Evolutionary conservation across 2,888 invertebrate species (phyloP).

Genomic region (Andrena minutula): DNA sequence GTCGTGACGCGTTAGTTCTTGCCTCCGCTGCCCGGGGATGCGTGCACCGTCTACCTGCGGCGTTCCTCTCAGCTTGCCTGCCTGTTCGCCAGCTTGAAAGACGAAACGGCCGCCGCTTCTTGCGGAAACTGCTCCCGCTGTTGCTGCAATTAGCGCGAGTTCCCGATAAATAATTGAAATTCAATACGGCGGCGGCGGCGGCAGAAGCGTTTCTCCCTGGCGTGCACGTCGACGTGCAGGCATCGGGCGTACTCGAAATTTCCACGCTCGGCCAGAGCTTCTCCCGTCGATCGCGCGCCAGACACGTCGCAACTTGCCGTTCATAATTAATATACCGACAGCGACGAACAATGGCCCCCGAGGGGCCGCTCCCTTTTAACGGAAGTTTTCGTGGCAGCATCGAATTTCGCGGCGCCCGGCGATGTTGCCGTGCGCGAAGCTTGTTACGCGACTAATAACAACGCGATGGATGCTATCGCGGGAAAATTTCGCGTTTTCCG

Average conservation of each 20-base stretch:
- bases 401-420: conserved; percentile 71
- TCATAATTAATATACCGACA: conserved; percentile 69
- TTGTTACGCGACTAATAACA: conserved; percentile 38
- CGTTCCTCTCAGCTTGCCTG: conserved; percentile 20
- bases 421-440: not conserved
- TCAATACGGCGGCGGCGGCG: conserved; percentile 68
- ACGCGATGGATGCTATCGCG: conserved; percentile 23
- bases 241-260: conserved; percentile 44
- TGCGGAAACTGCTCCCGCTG: conserved; percentile 61
- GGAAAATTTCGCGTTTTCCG: conserved; percentile 36
- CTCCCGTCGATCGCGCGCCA: conserved; percentile 13
- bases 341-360: conserved; percentile 39
- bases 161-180: conserved; percentile 81
- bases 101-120: conserved; percentile 62
- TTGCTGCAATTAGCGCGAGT: conserved; percentile 71
- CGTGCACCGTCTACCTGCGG: conserved; percentile 50
- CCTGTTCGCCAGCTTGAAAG: conserved; percentile 45
- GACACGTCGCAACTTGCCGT: conserved; percentile 35
- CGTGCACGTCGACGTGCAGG: conserved; percentile 10
- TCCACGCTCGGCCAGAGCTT: conserved; percentile 44
- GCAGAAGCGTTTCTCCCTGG: conserved; percentile 13
- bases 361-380: conserved; percentile 46
- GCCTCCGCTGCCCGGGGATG: conserved; percentile 49
- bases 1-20: conserved; percentile 66
- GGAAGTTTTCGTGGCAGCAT: conserved; percentile 75